These are phyloP conservation scores for Nycticorax nycticorax DNA, from an alignment of 2,113 vertebrate genomes.

Conservation along the genomic window DNA sequence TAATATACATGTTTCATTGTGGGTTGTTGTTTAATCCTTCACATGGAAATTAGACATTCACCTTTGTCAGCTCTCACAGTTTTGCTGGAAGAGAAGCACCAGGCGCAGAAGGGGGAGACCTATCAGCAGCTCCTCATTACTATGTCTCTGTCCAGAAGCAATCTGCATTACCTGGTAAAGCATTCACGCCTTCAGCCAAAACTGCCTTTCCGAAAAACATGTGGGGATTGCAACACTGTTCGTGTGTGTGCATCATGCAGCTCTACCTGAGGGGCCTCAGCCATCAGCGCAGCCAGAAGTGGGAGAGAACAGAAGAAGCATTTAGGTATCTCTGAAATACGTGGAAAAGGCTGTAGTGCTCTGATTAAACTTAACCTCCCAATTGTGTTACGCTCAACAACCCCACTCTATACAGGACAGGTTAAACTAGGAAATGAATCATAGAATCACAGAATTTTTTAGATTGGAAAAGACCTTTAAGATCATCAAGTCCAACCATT, in stretches of 20 bases:
- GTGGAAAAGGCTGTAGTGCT: background rate
- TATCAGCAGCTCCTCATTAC: background rate
- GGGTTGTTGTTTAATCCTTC: background rate
- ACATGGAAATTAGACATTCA: background rate
- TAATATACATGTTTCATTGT: background rate
- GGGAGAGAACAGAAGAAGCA: background rate
- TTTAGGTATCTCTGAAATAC: background rate
- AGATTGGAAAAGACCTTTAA: no score
- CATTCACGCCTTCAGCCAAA: background rate
- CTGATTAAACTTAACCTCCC: background rate
- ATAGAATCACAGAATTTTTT: no score
- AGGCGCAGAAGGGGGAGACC: background rate
- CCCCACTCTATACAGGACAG: accelerated
- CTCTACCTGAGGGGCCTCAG: background rate
- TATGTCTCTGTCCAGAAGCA: background rate
- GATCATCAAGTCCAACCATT: no score
- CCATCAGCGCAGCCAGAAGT: background rate
- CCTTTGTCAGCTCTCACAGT: background rate
- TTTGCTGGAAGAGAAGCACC: background rate
- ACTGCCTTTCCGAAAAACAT: accelerated
- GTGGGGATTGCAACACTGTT: background rate
- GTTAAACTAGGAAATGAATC: background rate
- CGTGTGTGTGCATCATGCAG: accelerated
- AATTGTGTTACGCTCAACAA: accelerated
- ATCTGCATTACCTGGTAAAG: background rate